Conservation (phyloP, 2,113 vertebrate genomes). For the Struthidea cinerea region DNA sequence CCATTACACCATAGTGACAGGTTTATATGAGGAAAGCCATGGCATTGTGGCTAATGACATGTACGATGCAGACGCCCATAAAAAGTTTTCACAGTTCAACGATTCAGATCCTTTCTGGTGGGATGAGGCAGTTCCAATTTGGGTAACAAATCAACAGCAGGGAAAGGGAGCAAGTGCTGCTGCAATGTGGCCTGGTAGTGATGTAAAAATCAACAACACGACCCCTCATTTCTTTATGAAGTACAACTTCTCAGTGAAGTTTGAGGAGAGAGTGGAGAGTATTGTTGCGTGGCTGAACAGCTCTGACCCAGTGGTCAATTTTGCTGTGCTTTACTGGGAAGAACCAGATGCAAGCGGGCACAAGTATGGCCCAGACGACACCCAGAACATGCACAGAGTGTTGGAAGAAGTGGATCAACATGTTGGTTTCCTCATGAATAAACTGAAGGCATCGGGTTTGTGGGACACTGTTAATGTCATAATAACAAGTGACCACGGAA, state of each 20-base stretch:
- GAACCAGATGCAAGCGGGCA: constrained; percentile 89
- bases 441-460: constrained; percentile 75
- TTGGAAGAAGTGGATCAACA: constrained; percentile 82
- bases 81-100: constrained; percentile 69
- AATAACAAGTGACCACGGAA: constrained; percentile 96
- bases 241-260: constrained; percentile 73
- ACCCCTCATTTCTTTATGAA: constrained; percentile 76
- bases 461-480: constrained; percentile 88
- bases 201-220: constrained; percentile 75
- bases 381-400: constrained; percentile 72
- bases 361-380: constrained; percentile 82
- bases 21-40: constrained; percentile 91
- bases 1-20: constrained; percentile 95
- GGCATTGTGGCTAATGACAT: constrained; percentile 89
- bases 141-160: constrained; percentile 83
- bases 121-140: constrained; percentile 86
- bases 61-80: constrained; percentile 79
- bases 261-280: constrained; percentile 76
- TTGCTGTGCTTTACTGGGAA: constrained; percentile 90
- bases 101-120: constrained; percentile 88
- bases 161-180: constrained; percentile 81
- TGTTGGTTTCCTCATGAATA: constrained; percentile 77
- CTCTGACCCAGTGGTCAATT: constrained; percentile 71
- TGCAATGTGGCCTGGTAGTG: constrained; percentile 93
- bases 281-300: constrained; percentile 78